Base-by-base conservation (phyloP, 2,888 invertebrate species). In the Tenthredo livida region DNA sequence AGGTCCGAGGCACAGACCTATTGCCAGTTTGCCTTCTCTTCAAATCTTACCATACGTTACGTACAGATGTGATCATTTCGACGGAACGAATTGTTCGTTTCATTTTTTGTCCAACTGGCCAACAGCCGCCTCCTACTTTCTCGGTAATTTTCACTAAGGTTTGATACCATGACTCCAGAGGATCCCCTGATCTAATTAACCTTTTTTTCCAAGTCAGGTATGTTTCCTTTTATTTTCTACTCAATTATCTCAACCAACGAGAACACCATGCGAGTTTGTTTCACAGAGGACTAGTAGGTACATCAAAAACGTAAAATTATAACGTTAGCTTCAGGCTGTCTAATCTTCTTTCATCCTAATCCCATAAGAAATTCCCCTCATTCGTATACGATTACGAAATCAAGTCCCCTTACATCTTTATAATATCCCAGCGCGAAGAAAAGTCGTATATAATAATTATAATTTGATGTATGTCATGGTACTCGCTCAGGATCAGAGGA, bases 101-200 rank as follows among this genome's bases (percentile, higher is more conserved):
- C 17, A 21, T 29, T 77, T 29, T 33, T 47, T 6, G 29, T 77
- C 33, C 17, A 12, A 17, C 12, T 65, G 67, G 15, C 17, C 29
- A 25, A 21, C 10, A 65, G 7, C 33, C 21, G 29, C 72, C 72
- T 21, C 40, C 40, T 29, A 77, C 77, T 77, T 54, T 77, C 47
- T 54, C 77, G 17, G 21, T 54, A 50, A 54, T 54, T 77, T 54
- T 77, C 54, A 77, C 15, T 15, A 29, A 29, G 58, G n/a, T 43
- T 67, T 29, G 10, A 17, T 25, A 29, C 6, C 47, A 15, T 10
- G 67, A 67, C 50, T 47, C 33, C 21, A 2, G 43, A 83, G 61
- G 50, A 29, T 83, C n/a, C 40, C 7, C 83, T 47, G 83, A 83
- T 47, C 29, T 67, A 83, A 80, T 80, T 80, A 80, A 80, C 80